Conservation (phyloP, 1,140 invertebrate species). For the Yoshiicerus persimilis region DNA sequence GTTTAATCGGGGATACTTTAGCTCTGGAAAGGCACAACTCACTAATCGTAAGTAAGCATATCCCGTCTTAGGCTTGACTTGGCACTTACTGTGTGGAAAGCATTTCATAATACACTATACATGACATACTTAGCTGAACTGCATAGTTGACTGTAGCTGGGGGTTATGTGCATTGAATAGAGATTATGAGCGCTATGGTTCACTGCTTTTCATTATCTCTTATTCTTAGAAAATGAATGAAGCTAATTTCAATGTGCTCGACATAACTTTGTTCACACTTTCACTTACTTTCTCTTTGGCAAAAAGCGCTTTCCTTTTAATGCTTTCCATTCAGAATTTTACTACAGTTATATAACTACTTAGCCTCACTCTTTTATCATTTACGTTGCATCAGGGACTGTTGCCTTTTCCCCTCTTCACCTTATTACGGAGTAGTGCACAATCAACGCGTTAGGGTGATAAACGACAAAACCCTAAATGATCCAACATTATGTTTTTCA, state of each 20-base stretch:
- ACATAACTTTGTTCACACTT: background rate
- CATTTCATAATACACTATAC: background rate
- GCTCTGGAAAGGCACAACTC: too few relatives aligned
- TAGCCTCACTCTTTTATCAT: background rate
- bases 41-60: too few relatives aligned
- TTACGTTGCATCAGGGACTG: background rate
- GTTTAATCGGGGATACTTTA: too few relatives aligned
- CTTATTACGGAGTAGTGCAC: background rate
- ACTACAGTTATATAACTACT: background rate
- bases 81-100: background rate
- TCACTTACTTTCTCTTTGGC: background rate
- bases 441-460: background rate
- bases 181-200: background rate
- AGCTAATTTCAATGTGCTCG: background rate
- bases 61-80: background rate
- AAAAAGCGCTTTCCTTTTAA: background rate
- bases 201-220: background rate
- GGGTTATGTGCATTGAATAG: background rate
- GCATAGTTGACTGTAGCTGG: background rate
- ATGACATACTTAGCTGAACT: background rate
- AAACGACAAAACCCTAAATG: background rate
- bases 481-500: background rate
- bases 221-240: background rate
- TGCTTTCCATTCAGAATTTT: background rate
- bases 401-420: background rate